Evolutionary conservation across 2,113 vertebrate genomes (phyloP).

Genomic region (Halcyon malimbica): DNA sequence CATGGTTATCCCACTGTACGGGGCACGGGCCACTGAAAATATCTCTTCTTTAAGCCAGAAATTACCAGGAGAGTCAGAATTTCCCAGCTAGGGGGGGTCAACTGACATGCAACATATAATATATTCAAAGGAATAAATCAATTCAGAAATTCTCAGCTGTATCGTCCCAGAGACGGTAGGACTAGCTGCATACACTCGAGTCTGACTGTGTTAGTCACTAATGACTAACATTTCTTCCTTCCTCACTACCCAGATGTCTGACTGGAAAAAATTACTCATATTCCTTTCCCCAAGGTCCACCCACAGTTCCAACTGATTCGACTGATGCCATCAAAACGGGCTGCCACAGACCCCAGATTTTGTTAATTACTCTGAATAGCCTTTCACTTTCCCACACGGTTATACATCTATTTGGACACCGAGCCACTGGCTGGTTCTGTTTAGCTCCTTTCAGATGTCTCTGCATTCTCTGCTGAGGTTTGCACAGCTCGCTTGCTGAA

Average conservation of each 20-base stretch:
- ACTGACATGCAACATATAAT: neutral
- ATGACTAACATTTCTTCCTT: constrained; percentile 22
- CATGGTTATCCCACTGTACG: neutral
- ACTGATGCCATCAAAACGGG: neutral
- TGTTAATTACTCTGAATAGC: neutral
- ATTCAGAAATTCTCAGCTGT: neutral
- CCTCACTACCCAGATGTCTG: neutral
- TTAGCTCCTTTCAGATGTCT: neutral
- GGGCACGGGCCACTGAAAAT: neutral
- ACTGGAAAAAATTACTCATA: neutral
- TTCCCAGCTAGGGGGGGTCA: neutral
- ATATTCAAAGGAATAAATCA: neutral
- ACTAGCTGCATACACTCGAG: neutral
- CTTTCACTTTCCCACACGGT: neutral
- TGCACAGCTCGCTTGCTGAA: neutral
- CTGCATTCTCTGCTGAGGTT: neutral
- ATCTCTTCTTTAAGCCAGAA: neutral
- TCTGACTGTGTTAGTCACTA: neutral
- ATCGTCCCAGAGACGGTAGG: neutral
- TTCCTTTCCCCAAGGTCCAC: neutral
- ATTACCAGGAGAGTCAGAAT: neutral
- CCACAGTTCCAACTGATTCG: neutral
- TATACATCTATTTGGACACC: neutral
- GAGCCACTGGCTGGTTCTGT: neutral
- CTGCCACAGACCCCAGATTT: neutral